Percentiles rank a stretch among this genome's conserved stretches.
Evolutionary conservation across 2,797 vertebrate genomes (phyloP).

Genomic region (Protonibea diacanthus): DNA sequence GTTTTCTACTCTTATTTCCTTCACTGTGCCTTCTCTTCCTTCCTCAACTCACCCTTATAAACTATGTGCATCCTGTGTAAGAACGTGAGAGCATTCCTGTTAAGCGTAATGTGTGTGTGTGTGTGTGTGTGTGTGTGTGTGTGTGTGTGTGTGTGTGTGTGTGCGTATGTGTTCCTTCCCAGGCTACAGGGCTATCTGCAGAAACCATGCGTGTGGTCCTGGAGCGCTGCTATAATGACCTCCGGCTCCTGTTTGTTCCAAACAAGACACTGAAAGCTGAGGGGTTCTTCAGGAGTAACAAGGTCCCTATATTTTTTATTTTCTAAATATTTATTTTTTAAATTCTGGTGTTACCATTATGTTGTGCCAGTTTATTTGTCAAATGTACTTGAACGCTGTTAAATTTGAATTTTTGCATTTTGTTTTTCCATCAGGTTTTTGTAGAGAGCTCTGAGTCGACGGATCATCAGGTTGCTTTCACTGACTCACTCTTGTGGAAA

Average conservation of each 20-base stretch:
- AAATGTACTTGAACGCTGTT: background rate
- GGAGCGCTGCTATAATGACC: conserved; percentile 98
- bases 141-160: no score
- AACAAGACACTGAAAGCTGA: conserved; percentile 98
- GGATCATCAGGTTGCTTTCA: conserved; percentile 92
- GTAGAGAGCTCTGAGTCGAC: conserved; percentile 94
- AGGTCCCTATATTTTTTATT: conserved; percentile 84
- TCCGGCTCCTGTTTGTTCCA: conserved; percentile 93
- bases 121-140: no score
- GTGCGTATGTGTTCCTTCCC: conserved; percentile 16
- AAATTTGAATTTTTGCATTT: conserved; percentile 1
- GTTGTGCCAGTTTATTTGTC: background rate
- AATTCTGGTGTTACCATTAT: background rate
- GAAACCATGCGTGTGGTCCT: conserved; percentile 97
- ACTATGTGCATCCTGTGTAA: background rate
- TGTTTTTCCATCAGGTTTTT: conserved; percentile 88
- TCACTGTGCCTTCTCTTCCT: background rate
- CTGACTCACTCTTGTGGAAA: conserved; percentile 96
- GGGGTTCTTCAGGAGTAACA: conserved; percentile 99
- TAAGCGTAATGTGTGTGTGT: background rate
- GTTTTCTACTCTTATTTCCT: conserved; percentile 75
- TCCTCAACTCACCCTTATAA: background rate
- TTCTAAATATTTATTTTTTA: no score
- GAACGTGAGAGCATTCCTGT: background rate
- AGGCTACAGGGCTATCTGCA: conserved; percentile 90